Base-by-base conservation (phyloP, 2,888 invertebrate species). In the Zhuqinia jingwanae region DNA sequence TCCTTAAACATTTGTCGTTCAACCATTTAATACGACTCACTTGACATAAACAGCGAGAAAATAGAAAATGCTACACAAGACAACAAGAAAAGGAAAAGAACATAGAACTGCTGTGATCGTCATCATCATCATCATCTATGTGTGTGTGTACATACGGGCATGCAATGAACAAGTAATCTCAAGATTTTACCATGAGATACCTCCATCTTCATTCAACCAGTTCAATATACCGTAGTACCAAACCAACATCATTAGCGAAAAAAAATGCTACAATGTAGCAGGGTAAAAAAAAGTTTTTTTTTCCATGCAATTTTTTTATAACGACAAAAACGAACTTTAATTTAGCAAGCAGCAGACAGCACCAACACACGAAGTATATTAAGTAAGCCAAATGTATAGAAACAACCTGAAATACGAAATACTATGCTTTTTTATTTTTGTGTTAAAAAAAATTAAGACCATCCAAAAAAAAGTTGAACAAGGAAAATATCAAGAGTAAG, bases 201-300 rank as follows among this genome's bases (percentile, higher is more conserved):
- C 68, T 68, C 45, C 45, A 68, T 68, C 45, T 20, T 42, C 42
- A 36, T 68, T 20, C 42, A 15, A 13, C n/a, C 50, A 15, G 2
- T 5, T 10, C 22, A 15, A 10, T 56, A 30, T n/a, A n/a, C n/a
- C n/a, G n/a, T n/a, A n/a, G n/a, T n/a, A n/a, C n/a, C 63, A 10
- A 63, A 45, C 68, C 68, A 68, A 68, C 68, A 68, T 68, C 68
- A 68, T 68, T 68, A 68, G 68, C 68, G 22, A 68, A 20, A 68
- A 45, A 65, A 65, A 45, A 68, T 15, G n/a, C 68, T 68, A 45
- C 42, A n/a, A n/a, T n/a, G n/a, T 68, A 68, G 68, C 17, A 42
- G 45, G 45, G 22, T 20, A 42, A 65, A 65, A 65, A n/a, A 65
- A 30, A 65, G 36, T 13, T 36, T 36, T 65, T 30, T 30, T 65